Evolutionary conservation across 2,797 vertebrate genomes (phyloP).

Genomic region (Intellagama lesueurii): DNA sequence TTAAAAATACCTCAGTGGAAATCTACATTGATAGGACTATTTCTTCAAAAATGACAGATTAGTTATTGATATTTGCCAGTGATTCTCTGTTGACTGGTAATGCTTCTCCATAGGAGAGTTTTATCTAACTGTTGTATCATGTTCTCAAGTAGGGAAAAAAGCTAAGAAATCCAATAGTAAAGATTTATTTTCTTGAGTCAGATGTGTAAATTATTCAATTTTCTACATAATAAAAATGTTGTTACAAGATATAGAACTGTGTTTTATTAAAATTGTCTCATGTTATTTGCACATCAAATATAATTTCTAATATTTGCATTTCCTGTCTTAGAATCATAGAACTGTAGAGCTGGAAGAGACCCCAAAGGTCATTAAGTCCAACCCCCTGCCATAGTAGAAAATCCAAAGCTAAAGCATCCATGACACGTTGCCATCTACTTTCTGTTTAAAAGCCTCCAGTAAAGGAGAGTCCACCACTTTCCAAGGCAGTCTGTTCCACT

Average conservation of each 20-base stretch:
- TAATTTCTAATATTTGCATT: neutral
- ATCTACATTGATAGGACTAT: slow-evolving; percentile 62
- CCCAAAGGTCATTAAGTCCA: no score
- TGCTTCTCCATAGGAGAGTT: slow-evolving; percentile 55
- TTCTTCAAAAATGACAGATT: slow-evolving; percentile 74
- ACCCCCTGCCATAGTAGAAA: no score
- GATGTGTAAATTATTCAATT: neutral
- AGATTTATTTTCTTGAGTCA: neutral
- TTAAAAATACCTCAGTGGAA: slow-evolving; percentile 72
- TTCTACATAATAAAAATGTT: slow-evolving; percentile 4
- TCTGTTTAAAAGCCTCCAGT: no score
- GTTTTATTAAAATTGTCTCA: neutral
- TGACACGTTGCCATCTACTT: no score
- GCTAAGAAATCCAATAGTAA: neutral
- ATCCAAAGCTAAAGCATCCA: no score
- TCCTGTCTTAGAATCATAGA: neutral
- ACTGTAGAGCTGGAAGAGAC: no score
- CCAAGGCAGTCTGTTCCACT: no score
- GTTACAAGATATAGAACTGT: neutral
- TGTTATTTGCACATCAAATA: neutral
- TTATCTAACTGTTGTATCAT: slow-evolving; percentile 73
- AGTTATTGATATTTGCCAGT: slow-evolving; percentile 73
- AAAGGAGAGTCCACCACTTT: no score
- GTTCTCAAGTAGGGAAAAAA: slow-evolving; percentile 35
- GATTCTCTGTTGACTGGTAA: slow-evolving; percentile 64